phyloP scores from a whole-genome alignment of 2,888 invertebrate species.

The Rhagonycha lutea region DNA sequence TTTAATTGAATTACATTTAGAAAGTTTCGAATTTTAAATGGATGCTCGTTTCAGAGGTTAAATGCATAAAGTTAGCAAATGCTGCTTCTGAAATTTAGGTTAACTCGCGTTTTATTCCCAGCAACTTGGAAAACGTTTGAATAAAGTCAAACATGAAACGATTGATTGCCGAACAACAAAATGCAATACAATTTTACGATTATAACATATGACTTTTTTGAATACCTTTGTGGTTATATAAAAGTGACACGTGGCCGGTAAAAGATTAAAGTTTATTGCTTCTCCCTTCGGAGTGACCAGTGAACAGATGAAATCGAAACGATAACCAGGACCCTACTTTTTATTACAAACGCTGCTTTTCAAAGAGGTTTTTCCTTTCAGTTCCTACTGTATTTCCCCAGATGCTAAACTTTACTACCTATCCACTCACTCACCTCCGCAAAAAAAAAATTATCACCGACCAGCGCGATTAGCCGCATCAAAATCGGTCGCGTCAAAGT shows the following conservation, averaged over 20 bases:
- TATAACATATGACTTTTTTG: constrained; percentile 31
- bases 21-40: constrained; percentile 30
- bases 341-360: constrained; percentile 38
- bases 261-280: constrained; percentile 38
- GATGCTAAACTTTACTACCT: constrained; percentile 33
- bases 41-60: constrained; percentile 7
- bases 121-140: neutral
- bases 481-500: neutral
- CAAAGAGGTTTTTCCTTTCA: constrained; percentile 35
- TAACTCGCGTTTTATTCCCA: neutral
- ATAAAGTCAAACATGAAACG: neutral
- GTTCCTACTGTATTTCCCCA: constrained; percentile 38
- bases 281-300: constrained; percentile 37
- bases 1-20: constrained; percentile 30
- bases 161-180: constrained; percentile 1
- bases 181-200: neutral
- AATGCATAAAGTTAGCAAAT: neutral
- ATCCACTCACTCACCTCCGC: constrained; percentile 27
- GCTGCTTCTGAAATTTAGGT: neutral
- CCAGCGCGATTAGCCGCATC: neutral
- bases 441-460: neutral
- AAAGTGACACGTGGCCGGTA: constrained; percentile 35
- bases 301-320: constrained; percentile 41
- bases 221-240: constrained; percentile 34
- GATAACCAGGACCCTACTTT: constrained; percentile 40